A percentile compares a stretch with the other conserved stretches of the same genome.
These are phyloP conservation scores for Mesorhabditis belari DNA, from an alignment of 2,888 invertebrate genomes.

Conservation along the genomic window DNA sequence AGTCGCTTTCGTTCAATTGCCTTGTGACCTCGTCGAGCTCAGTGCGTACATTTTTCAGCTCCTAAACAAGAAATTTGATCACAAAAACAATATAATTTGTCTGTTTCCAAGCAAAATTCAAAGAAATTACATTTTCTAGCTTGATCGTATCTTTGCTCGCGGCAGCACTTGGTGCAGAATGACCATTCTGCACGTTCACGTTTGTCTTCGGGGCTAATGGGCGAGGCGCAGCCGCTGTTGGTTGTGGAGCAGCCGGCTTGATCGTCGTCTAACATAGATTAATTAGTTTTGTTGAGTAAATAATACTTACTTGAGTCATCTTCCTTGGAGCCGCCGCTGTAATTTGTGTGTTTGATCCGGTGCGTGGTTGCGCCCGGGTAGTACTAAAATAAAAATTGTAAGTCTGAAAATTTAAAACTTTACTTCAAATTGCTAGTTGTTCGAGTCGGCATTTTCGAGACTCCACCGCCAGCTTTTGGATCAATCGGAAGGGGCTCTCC, in stretches of 20 bases:
- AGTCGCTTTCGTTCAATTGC: conserved; percentile 61
- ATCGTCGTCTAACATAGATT: conserved; percentile 2
- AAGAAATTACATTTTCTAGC: conserved; percentile 32
- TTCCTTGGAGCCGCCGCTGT: neutral
- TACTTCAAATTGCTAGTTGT: neutral
- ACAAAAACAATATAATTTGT: neutral
- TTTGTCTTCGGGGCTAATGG: conserved; percentile 4
- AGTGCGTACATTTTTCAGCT: neutral
- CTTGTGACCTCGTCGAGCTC: conserved; percentile 13
- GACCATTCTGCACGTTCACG: neutral
- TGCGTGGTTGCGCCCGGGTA: neutral
- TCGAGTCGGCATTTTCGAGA: neutral
- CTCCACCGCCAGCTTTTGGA: conserved; percentile 6
- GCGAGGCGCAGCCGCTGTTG: conserved; percentile 13
- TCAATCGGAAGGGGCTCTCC: conserved; percentile 25
- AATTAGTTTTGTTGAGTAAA: conserved; percentile 1
- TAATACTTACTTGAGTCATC: neutral
- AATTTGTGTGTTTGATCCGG: neutral
- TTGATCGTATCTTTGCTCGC: conserved; percentile 10
- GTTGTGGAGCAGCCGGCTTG: conserved; percentile 8
- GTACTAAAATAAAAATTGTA: no score
- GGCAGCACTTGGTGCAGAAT: neutral
- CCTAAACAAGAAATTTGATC: neutral
- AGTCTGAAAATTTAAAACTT: neutral
- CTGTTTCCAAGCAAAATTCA: neutral